Conservation (phyloP, 1,140 invertebrate genomes). For the Brachionus angularis region DNA sequence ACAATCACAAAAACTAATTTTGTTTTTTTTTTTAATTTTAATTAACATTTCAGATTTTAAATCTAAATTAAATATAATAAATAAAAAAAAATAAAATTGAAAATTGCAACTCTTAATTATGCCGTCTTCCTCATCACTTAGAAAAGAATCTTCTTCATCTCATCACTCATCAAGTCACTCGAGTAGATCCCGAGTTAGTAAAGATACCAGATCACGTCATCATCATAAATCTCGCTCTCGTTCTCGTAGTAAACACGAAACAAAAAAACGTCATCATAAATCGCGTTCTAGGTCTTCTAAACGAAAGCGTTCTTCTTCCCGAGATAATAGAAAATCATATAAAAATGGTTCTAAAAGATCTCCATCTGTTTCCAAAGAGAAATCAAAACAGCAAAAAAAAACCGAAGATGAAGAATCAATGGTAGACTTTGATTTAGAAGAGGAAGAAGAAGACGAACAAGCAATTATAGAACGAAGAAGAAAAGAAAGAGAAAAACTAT, state of each 20-base stretch:
- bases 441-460: conserved; percentile 87
- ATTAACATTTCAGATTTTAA: no score
- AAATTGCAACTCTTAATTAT: no score
- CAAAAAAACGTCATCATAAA: background rate
- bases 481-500: conserved; percentile 78
- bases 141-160: conserved; percentile 28
- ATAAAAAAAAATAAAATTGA: no score
- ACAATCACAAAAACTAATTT: no score
- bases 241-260: background rate
- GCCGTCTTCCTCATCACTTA: no score
- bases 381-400: no score
- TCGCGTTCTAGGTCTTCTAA: background rate
- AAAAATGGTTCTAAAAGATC: no score
- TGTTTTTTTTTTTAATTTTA: no score
- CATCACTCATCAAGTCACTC: background rate
- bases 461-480: conserved; percentile 82
- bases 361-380: no score
- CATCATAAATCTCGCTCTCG: conserved; percentile 12
- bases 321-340: no score
- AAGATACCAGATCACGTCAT: background rate
- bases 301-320: conserved; percentile 19
- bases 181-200: background rate
- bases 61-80: no score
- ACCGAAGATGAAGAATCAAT: background rate
- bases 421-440: conserved; percentile 23